Percentiles rank a stretch among this genome's conserved stretches.
phyloP scores from a whole-genome alignment of 2,797 vertebrate species.

The Hypotaenidia philippensis region DNA sequence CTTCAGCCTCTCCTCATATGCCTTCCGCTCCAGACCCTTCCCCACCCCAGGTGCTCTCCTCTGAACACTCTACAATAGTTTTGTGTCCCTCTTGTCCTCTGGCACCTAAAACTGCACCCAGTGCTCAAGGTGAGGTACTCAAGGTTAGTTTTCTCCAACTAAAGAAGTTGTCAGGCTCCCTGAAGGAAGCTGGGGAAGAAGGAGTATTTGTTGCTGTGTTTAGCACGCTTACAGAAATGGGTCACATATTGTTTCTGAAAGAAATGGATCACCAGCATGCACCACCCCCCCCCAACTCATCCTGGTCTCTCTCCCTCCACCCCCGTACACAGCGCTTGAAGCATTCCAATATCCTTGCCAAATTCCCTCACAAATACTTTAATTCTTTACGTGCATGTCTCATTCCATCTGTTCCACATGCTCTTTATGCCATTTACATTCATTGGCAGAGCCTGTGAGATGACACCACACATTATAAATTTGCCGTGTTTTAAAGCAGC shows the following conservation, averaged over 20 bases:
- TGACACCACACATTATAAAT: constrained; percentile 66
- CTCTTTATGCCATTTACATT: constrained; percentile 75
- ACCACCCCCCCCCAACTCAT: constrained; percentile 60
- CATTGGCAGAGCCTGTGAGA: constrained; percentile 70
- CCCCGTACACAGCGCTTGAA: constrained; percentile 68
- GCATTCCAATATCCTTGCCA: constrained; percentile 79
- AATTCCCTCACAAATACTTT: constrained; percentile 79
- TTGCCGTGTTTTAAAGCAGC: neutral
- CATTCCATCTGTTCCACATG: constrained; percentile 83
- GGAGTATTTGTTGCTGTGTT: constrained; percentile 73
- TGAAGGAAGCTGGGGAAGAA: constrained; percentile 61
- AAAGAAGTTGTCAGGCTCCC: constrained; percentile 58
- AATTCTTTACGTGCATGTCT: constrained; percentile 83
- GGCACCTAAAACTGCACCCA: too few species aligned
- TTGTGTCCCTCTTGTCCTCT: too few species aligned
- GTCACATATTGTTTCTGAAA: constrained; percentile 78
- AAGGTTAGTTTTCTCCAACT: neutral
- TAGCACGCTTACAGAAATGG: constrained; percentile 79
- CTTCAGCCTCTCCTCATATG: too few species aligned
- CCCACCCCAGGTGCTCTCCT: too few species aligned
- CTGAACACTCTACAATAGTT: too few species aligned
- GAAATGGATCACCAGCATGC: constrained; percentile 71
- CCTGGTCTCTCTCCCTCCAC: constrained; percentile 65
- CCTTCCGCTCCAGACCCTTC: too few species aligned
- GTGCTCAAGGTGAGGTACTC: too few species aligned